Evolutionary conservation across 2,113 vertebrate species (phyloP), one percentile per base, ranked within the genome.

Genomic region (Cyprinodon brontotheroides): DNA sequence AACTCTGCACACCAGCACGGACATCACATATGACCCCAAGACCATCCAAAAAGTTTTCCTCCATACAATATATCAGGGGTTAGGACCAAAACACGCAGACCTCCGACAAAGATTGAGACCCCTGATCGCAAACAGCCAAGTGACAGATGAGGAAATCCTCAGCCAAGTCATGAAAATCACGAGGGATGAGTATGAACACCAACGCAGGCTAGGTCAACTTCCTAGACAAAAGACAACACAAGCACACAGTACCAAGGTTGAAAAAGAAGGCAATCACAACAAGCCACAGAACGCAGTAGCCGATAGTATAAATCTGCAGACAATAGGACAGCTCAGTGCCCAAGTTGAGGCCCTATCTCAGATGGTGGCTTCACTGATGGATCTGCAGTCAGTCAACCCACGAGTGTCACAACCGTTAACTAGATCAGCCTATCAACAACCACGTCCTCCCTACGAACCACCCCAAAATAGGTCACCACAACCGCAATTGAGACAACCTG

Each of bases 291-390:
- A n/a, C 15, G 10, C 43, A 38, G 0, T 7, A 14, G 11, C 0
- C 3, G 43, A 65, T 11, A 38, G 12, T n/a, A 69, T 11, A 10
- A 37, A 67, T 22, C n/a, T 7, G 1, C 45, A 66, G 10, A 70
- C 70, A 2, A 80, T 74, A 5, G 8, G 22, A 5, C 11, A 61
- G 4, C 29, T 61, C 22, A 61, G 60, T 61, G 29, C 22, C 13
- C 29, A 61, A 60, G 67, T 77, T 4, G 75, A 80, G 38, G 45
- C 22, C 4, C 4, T 78, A 0, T 74, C 62, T 1, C n/a, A 61
- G 4, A 65, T 78, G 41, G 67, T 78, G 1, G 22, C 67, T 11
- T 0, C 48, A 14, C 37, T 75, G 11, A 74, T 78, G 17, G 71
- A 67, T 3, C 53, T 47, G 1, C 62, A 75, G 12, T 4, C 43